Percentiles rank a stretch among this genome's conserved stretches.
These are phyloP conservation scores for Phylloscopus trochiloides DNA, from an alignment of 2,113 vertebrate species.

Conservation along the genomic window DNA sequence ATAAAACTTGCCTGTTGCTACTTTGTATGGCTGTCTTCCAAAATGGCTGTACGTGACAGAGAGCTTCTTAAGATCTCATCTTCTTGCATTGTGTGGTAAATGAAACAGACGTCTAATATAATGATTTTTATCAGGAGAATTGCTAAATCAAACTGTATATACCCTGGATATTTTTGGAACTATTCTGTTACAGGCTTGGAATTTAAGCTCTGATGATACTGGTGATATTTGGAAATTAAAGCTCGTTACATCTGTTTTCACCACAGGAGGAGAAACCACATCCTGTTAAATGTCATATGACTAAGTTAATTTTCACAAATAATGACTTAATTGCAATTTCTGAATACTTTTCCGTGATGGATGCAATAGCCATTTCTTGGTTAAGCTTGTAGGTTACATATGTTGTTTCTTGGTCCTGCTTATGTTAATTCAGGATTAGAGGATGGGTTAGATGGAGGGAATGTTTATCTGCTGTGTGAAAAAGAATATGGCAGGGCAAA, in stretches of 20 bases:
- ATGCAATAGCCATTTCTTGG: background rate
- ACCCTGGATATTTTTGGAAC: background rate
- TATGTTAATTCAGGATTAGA: background rate
- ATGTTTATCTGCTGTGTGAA: background rate
- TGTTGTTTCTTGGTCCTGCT: background rate
- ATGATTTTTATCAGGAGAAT: background rate
- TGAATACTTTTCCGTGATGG: conserved; percentile 20
- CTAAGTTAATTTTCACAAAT: conserved; percentile 37
- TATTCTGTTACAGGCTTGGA: background rate
- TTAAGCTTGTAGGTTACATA: background rate
- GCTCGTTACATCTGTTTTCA: background rate
- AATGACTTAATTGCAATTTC: background rate
- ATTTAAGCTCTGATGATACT: background rate
- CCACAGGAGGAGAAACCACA: conserved; percentile 24
- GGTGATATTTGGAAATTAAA: conserved; percentile 32
- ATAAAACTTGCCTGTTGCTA: accelerated
- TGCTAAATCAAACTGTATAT: background rate
- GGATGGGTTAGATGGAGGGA: background rate
- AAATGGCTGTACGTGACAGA: background rate
- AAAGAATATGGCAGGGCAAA: background rate
- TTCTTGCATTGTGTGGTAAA: background rate
- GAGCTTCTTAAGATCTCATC: background rate
- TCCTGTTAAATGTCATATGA: conserved; percentile 49
- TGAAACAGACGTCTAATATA: background rate
- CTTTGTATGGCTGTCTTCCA: background rate